Evolutionary conservation across 2,113 vertebrate genomes (phyloP), one percentile per base, ranked within the genome.

Genomic region (Halichoerus grypus): DNA sequence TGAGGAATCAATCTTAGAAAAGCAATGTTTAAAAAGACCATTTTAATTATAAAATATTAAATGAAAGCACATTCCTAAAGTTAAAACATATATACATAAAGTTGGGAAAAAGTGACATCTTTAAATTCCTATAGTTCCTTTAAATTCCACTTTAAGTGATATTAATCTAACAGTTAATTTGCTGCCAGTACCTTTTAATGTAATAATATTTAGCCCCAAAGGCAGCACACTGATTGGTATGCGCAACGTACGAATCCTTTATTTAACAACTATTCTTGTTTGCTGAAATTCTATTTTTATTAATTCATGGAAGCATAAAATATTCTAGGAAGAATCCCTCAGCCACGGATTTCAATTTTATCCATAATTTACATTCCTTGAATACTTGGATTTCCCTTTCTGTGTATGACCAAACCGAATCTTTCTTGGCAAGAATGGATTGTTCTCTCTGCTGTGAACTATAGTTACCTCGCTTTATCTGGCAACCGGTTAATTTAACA

Each of bases 11-110:
- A 69, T 51, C 36, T 94, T 57, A 71, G 36, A 89, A 97, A 61
- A 86, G 42, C 26, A 53, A 28, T 76, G 16, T 46, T 94, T 85
- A 36, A 87, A 67, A 69, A 31, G 55, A 79, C 59, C 10, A 69
- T 81, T 93, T 89, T 87, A 63, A 94, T 83, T 76, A 46, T 63
- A 61, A 77, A 67, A 49, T 85, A 92, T 31, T 80, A 63, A 79
- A 80, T 16, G 33, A 82, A 89, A 77, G 61, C 65, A 28, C 57
- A 85, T 72, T 71, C 51, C 63, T 89, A 31, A 79, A 94, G 33
- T 33, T 88, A 88, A 94, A 57, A 16, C 8, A 16, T 91, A 71
- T 8, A 51, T 21, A 63, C 15, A 8, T 53, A 39, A 72, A 51
- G 51, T 18, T 59, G 51, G 4, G 46, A 57, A 36, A 87, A 83